Evolutionary conservation across 1,140 invertebrate species (phyloP).

Genomic region (Drosophila truncata): DNA sequence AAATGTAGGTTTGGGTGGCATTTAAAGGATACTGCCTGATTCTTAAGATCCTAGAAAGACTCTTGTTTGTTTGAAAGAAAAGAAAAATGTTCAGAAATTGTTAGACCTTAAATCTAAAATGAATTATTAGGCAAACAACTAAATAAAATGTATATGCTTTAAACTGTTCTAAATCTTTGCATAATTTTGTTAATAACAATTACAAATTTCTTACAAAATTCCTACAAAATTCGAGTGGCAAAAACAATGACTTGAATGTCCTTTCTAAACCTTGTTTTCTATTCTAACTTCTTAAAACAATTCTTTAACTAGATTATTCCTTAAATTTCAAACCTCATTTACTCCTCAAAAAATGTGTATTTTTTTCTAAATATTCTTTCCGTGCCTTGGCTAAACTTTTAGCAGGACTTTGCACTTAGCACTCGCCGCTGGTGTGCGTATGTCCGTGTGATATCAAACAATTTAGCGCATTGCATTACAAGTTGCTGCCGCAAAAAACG

Average conservation of each 20-base stretch:
- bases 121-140: not conserved
- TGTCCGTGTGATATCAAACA: slow-evolving; percentile 63
- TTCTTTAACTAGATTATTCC: not conserved
- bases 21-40: not conserved
- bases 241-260: not conserved
- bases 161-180: not conserved
- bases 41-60: accelerated
- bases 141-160: not conserved
- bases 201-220: not conserved
- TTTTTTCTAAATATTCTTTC: slow-evolving; percentile 8
- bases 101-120: not conserved
- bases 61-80: not conserved
- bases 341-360: not conserved
- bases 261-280: not conserved
- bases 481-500: slow-evolving; percentile 27
- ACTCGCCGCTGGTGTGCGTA: slow-evolving; percentile 28
- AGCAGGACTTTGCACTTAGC: slow-evolving; percentile 80
- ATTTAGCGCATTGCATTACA: slow-evolving; percentile 78
- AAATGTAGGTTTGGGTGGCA: not conserved
- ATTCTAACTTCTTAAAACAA: no score
- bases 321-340: not conserved
- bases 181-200: slow-evolving; percentile 9
- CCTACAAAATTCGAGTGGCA: no score
- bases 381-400: slow-evolving; percentile 42
- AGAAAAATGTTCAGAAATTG: not conserved